Conservation (phyloP, 2,113 vertebrate genomes). For the Scomber japonicus region DNA sequence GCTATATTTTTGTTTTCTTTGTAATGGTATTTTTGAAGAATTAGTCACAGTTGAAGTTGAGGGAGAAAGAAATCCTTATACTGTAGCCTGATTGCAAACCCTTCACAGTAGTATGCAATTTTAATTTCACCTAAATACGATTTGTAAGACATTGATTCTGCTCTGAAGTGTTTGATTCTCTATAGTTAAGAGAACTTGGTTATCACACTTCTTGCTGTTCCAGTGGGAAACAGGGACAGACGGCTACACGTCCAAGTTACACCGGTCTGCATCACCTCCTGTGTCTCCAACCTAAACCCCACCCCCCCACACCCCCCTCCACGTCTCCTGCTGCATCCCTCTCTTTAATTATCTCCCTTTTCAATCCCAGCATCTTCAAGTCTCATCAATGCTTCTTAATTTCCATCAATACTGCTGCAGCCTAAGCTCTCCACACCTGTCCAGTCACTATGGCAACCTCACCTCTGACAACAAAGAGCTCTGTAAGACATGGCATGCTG, state of each 20-base stretch:
- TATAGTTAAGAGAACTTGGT: not conserved
- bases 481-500: constrained; percentile 81
- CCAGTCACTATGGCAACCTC: constrained; percentile 83
- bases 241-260: constrained; percentile 29
- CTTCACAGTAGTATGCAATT: not conserved
- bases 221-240: constrained; percentile 14
- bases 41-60: not conserved
- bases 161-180: not conserved
- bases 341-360: constrained; percentile 80
- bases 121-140: not conserved
- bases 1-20: not conserved
- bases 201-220: constrained; percentile 10
- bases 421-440: constrained; percentile 80
- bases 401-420: constrained; percentile 83
- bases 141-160: not conserved
- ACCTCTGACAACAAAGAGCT: constrained; percentile 86
- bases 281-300: constrained; percentile 50
- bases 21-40: not conserved
- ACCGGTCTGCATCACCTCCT: constrained; percentile 62
- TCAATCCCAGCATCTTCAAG: constrained; percentile 78
- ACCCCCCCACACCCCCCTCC: constrained; percentile 35
- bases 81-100: not conserved
- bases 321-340: constrained; percentile 54
- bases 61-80: constrained; percentile 1
- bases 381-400: constrained; percentile 84